These are phyloP conservation scores for Liparis tanakae DNA, from an alignment of 2,797 vertebrate species.

Conservation along the genomic window DNA sequence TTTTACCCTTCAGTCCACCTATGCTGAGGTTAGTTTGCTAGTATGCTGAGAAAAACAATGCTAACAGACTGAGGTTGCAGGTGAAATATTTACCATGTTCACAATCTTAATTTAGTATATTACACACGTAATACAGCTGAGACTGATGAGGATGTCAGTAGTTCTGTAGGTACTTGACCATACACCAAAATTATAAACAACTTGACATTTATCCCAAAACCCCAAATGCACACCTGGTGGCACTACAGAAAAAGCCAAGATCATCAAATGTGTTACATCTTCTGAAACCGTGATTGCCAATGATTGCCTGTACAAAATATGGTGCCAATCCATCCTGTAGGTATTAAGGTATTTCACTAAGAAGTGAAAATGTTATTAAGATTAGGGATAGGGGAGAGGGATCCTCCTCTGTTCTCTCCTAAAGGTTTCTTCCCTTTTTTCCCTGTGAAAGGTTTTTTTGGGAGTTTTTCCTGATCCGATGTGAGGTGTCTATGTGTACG, in stretches of 20 bases:
- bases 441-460: too few species aligned
- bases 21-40: neutral
- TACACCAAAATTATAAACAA: neutral
- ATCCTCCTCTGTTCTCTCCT: too few species aligned
- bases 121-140: neutral
- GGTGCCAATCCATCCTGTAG: neutral
- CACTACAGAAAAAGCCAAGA: neutral
- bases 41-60: neutral
- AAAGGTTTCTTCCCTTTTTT: too few species aligned
- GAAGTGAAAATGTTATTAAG: neutral
- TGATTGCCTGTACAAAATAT: neutral
- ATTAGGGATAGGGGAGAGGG: too few species aligned
- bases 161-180: neutral
- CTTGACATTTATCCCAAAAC: neutral
- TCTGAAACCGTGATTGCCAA: neutral
- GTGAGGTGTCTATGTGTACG: too few species aligned
- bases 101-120: too few species aligned
- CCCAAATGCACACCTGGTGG: neutral
- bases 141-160: neutral
- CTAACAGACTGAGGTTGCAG: too few species aligned
- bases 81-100: too few species aligned
- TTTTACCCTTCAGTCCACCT: conserved; percentile 33
- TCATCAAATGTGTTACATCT: neutral
- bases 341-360: neutral
- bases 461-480: too few species aligned